Conservation (phyloP, 92 coral and sea anemone species). For the Paramuricea clavata region DNA sequence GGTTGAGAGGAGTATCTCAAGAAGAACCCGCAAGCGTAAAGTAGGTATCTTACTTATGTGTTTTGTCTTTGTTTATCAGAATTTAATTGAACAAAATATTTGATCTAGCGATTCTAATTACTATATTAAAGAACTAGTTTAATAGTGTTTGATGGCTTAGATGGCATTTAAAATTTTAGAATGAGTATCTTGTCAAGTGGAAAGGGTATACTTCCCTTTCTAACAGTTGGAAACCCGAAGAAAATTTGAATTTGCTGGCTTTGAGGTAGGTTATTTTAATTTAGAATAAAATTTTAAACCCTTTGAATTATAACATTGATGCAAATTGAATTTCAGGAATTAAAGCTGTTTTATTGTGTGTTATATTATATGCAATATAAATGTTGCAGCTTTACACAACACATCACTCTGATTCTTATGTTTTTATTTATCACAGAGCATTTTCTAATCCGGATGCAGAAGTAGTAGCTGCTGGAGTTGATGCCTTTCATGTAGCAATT, state of each 20-base stretch:
- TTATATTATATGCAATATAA: neutral
- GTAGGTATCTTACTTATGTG: no score
- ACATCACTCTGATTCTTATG: neutral
- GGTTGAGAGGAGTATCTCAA: slow-evolving; percentile 1
- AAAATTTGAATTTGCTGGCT: neutral
- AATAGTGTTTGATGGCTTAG: neutral
- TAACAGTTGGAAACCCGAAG: slow-evolving; percentile 26
- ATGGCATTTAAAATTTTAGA: neutral
- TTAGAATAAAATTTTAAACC: no score
- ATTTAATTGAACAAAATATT: no score
- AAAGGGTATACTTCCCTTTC: slow-evolving; percentile 14
- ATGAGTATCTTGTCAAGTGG: slow-evolving; percentile 32
- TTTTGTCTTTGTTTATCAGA: no score
- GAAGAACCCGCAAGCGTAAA: neutral
- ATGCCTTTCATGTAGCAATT: slow-evolving; percentile 14
- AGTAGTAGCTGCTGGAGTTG: slow-evolving; percentile 10
- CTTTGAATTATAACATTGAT: neutral
- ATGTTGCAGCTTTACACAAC: neutral
- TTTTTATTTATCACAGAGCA: neutral
- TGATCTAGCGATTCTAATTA: no score
- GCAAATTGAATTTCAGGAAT: neutral
- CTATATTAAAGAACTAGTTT: no score
- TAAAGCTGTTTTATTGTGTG: neutral
- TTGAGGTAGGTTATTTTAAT: neutral
- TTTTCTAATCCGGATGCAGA: neutral